phyloP scores from a whole-genome alignment of 2,888 invertebrate species.

The Crioceris asparagi region DNA sequence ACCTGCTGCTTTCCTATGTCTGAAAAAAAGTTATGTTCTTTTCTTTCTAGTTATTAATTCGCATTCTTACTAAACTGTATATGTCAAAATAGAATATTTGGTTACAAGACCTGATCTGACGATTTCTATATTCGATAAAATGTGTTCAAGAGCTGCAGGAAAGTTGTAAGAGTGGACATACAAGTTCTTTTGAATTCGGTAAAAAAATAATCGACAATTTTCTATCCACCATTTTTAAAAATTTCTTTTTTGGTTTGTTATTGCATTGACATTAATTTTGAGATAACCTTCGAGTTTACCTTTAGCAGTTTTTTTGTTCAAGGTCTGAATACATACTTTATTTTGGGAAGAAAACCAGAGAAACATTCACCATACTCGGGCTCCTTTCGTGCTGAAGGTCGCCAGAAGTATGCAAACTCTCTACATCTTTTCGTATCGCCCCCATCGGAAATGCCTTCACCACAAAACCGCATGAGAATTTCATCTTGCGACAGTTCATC shows the following conservation, averaged over 20 bases:
- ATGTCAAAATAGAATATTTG: no score
- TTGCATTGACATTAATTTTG: neutral
- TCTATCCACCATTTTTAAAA: no score
- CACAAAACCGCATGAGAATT: conserved; percentile 33
- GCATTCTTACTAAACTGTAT: no score
- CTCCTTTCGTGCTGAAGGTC: conserved; percentile 31
- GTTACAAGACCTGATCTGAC: no score
- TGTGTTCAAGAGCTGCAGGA: no score
- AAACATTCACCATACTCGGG: conserved; percentile 34
- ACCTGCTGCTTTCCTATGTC: no score
- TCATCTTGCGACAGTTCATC: conserved; percentile 34
- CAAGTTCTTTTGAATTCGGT: no score
- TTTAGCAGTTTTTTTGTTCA: conserved; percentile 23
- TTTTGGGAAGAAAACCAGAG: conserved; percentile 57
- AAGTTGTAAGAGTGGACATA: no score
- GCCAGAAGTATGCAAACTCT: conserved; percentile 36
- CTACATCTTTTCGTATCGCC: conserved; percentile 53
- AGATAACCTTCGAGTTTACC: neutral
- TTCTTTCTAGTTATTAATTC: no score
- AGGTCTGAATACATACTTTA: conserved; percentile 82
- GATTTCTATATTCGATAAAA: no score
- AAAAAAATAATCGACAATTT: no score
- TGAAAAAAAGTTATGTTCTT: no score
- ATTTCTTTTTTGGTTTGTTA: neutral
- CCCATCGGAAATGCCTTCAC: conserved; percentile 37